A percentile compares a stretch with the other conserved stretches of the same genome.
Evolutionary conservation across 1,140 invertebrate species (phyloP).

Genomic region (Oncopodura yosiiana): DNA sequence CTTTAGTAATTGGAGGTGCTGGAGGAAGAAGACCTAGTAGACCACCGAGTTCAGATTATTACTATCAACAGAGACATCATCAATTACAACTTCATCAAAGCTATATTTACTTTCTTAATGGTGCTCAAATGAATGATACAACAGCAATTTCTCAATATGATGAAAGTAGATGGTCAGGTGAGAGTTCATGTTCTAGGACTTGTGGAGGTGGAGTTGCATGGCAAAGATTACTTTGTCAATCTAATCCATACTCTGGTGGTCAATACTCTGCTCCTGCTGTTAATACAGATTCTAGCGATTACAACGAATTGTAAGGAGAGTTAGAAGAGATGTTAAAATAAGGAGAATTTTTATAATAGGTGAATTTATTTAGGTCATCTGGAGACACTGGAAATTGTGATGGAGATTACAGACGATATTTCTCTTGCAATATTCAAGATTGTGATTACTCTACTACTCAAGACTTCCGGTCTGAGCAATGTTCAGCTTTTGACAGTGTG

Average conservation of each 20-base stretch:
- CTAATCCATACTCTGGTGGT: constrained; percentile 45
- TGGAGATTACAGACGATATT: constrained; percentile 67
- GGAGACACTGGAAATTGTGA: constrained; percentile 53
- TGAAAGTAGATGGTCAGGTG: constrained; percentile 67
- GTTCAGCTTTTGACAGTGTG: constrained; percentile 62
- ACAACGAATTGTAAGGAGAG: background rate
- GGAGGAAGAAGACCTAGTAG: no score
- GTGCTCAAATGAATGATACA: no score
- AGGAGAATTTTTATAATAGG: background rate
- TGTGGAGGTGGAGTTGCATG: constrained; percentile 79
- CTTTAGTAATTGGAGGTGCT: no score
- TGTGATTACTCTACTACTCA: constrained; percentile 58
- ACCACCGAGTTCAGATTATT: no score
- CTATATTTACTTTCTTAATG: no score
- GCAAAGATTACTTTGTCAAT: constrained; percentile 59
- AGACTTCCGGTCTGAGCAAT: constrained; percentile 79
- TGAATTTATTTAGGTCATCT: constrained; percentile 42
- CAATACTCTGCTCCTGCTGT: background rate
- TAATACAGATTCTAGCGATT: background rate
- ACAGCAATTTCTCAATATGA: no score
- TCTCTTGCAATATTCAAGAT: constrained; percentile 81
- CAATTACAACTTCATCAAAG: no score
- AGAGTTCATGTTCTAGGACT: constrained; percentile 67
- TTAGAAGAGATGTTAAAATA: background rate
- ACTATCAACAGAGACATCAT: no score